Evolutionary conservation across 1,140 invertebrate genomes (phyloP).

Genomic region (Papilio dardanus): DNA sequence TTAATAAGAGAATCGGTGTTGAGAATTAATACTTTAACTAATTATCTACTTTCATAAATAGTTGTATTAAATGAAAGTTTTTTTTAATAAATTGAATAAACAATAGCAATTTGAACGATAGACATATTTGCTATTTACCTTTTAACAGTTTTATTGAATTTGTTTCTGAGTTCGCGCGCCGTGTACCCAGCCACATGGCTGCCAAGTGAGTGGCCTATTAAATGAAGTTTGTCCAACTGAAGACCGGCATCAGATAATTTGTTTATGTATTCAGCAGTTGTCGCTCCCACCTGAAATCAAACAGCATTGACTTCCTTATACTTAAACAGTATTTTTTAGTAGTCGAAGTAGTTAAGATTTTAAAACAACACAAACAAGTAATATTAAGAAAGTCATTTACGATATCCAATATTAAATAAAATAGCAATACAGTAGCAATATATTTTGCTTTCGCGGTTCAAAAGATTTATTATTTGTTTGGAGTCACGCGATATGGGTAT

Average conservation of each 20-base stretch:
- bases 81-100: background rate
- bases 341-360: too few species aligned
- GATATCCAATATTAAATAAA: background rate
- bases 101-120: constrained; percentile 13
- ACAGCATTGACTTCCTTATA: background rate
- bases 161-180: constrained; percentile 69
- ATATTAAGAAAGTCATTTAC: background rate
- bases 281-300: constrained; percentile 64
- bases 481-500: background rate
- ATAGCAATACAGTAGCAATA: background rate
- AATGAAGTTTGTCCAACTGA: constrained; percentile 64
- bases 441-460: background rate
- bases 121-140: constrained; percentile 49
- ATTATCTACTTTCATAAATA: too few species aligned
- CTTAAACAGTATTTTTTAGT: background rate
- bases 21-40: too few species aligned
- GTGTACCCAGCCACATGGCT: constrained; percentile 77
- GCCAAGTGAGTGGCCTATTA: constrained; percentile 78
- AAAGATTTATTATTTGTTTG: background rate
- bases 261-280: constrained; percentile 65
- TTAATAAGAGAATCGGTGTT: too few species aligned
- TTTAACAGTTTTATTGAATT: constrained; percentile 71
- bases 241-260: constrained; percentile 65
- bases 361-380: background rate
- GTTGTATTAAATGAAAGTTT: too few species aligned